A percentile compares a stretch with the other conserved stretches of the same genome.
These are phyloP conservation scores for Burhinus bistriatus DNA, from an alignment of 2,113 vertebrate genomes.

Conservation along the genomic window DNA sequence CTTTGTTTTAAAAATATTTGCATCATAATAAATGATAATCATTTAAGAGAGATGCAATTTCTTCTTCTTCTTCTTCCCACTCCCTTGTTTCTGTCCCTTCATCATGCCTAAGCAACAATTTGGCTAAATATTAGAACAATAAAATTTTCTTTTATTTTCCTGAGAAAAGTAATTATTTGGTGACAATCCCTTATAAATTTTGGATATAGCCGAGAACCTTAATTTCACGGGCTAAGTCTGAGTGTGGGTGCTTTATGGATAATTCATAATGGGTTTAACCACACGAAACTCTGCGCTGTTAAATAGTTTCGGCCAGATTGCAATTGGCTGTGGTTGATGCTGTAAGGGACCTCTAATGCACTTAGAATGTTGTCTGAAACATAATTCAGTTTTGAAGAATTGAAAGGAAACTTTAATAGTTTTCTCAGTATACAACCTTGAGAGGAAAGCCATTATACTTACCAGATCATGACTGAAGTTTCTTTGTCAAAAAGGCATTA, in stretches of 20 bases:
- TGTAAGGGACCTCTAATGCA: conserved; percentile 34
- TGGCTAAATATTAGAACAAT: conserved; percentile 19
- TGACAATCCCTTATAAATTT: background rate
- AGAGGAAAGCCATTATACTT: conserved; percentile 64
- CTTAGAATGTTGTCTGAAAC: conserved; percentile 24
- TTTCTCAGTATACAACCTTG: conserved; percentile 52
- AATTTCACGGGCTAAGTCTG: conserved; percentile 36
- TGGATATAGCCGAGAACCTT: background rate
- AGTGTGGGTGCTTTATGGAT: conserved; percentile 18
- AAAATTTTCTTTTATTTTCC: background rate
- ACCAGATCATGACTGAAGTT: conserved; percentile 24
- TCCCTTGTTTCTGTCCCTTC: background rate
- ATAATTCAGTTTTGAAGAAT: conserved; percentile 53
- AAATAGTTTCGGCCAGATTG: conserved; percentile 18
- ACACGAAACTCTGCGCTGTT: background rate
- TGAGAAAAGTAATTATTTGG: conserved; percentile 38
- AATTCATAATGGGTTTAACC: conserved; percentile 21
- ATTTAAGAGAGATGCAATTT: background rate
- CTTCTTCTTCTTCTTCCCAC: background rate
- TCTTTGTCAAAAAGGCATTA: conserved; percentile 56
- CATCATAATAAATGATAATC: background rate
- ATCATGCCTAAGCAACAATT: background rate
- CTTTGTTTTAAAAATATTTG: background rate
- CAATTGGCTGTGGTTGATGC: background rate
- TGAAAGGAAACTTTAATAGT: conserved; percentile 48